Percentiles rank a stretch among this genome's conserved stretches.
Evolutionary conservation across 35 echinoderm and acorn worm species (phyloP).

Genomic region (Holothuria glaberrima): DNA sequence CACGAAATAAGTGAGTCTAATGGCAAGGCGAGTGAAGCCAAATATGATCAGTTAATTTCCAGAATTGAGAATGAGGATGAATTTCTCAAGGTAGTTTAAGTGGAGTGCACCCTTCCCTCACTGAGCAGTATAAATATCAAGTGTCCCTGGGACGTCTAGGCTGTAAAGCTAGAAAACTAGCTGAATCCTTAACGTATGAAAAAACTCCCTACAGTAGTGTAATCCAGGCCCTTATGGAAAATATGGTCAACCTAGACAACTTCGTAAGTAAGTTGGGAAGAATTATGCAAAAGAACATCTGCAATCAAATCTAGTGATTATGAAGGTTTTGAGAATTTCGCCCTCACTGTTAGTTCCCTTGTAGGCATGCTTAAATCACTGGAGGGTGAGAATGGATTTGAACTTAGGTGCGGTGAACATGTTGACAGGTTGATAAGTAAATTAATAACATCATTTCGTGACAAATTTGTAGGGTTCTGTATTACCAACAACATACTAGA

Average conservation of each 20-base stretch:
- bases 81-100: constrained; percentile 12
- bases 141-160: constrained; percentile 7
- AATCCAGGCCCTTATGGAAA: constrained; percentile 4
- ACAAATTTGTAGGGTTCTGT: constrained; percentile 45
- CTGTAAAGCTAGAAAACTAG: constrained; percentile 23
- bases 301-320: not conserved
- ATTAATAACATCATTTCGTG: not conserved
- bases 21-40: not conserved
- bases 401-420: constrained; percentile 41
- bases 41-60: not conserved
- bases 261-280: constrained; percentile 48
- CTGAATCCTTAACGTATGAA: constrained; percentile 20
- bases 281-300: constrained; percentile 32
- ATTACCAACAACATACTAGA: constrained; percentile 1
- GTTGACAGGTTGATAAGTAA: constrained; percentile 28
- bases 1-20: not conserved
- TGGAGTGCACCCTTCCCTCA: constrained; percentile 20
- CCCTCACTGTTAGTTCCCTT: constrained; percentile 22
- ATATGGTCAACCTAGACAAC: constrained; percentile 39
- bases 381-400: constrained; percentile 28
- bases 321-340: constrained; percentile 21
- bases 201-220: constrained; percentile 27
- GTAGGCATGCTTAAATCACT: constrained; percentile 48
- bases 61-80: not conserved
- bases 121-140: constrained; percentile 55